Evolutionary conservation across 1,140 invertebrate genomes (phyloP).

Genomic region (Drosophila miranda): DNA sequence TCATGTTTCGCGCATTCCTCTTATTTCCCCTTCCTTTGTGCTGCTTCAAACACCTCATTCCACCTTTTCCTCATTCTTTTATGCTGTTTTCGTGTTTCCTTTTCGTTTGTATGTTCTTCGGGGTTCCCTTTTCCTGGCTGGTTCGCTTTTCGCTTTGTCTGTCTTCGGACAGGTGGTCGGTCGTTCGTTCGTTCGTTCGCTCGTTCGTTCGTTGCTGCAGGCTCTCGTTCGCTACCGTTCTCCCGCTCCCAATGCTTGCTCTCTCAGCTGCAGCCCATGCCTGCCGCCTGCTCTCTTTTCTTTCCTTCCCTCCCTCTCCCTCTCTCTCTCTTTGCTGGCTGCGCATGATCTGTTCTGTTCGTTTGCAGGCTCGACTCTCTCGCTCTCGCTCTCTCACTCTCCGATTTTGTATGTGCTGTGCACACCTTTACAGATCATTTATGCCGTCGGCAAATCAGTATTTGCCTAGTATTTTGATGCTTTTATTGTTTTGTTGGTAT

Average conservation of each 20-base stretch:
- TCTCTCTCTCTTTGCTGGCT: conserved; percentile 16
- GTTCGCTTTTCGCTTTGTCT: conserved; percentile 36
- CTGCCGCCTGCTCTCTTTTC: background rate
- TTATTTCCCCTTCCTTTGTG: background rate
- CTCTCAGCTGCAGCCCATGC: background rate
- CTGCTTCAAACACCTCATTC: conserved; percentile 3
- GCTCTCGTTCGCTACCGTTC: background rate
- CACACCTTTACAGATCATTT: conserved; percentile 4
- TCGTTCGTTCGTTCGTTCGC: too few species aligned
- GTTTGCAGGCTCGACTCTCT: too few species aligned
- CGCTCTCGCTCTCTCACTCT: too few species aligned
- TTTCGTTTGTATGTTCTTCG: conserved; percentile 17
- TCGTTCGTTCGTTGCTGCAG: conserved; percentile 1
- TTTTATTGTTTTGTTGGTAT: conserved; percentile 14
- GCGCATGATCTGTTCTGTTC: conserved; percentile 28
- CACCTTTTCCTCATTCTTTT: conserved; percentile 7
- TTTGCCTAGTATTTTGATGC: conserved; percentile 16
- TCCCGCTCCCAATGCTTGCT: conserved; percentile 5
- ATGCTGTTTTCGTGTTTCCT: conserved; percentile 23
- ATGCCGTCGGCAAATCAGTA: conserved; percentile 36
- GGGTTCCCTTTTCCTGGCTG: conserved; percentile 34
- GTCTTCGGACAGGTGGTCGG: conserved; percentile 67
- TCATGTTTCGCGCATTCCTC: background rate
- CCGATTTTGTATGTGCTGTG: too few species aligned
- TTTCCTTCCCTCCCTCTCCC: background rate